Conservation (phyloP, 2,888 invertebrate species). For the Papilio demoleus region DNA sequence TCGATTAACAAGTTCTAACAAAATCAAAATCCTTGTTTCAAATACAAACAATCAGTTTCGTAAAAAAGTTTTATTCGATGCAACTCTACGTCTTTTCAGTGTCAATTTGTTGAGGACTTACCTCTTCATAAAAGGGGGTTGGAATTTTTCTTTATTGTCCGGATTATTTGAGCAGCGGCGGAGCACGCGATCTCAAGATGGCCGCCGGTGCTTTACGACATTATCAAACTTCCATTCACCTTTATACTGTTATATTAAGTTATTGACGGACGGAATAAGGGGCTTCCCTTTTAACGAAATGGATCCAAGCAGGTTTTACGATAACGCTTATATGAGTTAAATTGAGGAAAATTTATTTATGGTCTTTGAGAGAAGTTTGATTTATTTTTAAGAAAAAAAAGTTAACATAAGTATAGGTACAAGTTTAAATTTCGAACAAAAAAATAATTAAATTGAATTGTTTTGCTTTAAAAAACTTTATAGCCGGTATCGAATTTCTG, state of each 20-base stretch:
- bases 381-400: not conserved
- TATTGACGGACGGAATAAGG: conserved; percentile 59
- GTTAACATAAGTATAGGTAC: not conserved
- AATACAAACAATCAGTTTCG: not conserved
- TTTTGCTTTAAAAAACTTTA: not conserved
- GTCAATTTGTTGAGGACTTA: conserved; percentile 82
- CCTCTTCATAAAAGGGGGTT: conserved; percentile 82
- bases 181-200: conserved; percentile 70
- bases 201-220: conserved; percentile 78
- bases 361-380: not conserved
- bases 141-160: conserved; percentile 83
- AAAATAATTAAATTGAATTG: not conserved
- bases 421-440: not conserved
- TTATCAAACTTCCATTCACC: conserved; percentile 77
- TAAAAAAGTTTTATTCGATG: not conserved
- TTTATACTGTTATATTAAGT: conserved; percentile 76
- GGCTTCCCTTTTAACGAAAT: conserved; percentile 30
- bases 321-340: not conserved
- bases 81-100: conserved; percentile 56
- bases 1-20: too few relatives aligned
- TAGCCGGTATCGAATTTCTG: not conserved
- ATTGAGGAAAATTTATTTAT: conserved; percentile 3
- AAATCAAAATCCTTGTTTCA: too few relatives aligned
- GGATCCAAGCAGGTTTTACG: conserved; percentile 28
- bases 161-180: conserved; percentile 79